These are phyloP conservation scores for Neuroscelio doddi DNA, from an alignment of 2,888 invertebrate genomes.

Conservation along the genomic window DNA sequence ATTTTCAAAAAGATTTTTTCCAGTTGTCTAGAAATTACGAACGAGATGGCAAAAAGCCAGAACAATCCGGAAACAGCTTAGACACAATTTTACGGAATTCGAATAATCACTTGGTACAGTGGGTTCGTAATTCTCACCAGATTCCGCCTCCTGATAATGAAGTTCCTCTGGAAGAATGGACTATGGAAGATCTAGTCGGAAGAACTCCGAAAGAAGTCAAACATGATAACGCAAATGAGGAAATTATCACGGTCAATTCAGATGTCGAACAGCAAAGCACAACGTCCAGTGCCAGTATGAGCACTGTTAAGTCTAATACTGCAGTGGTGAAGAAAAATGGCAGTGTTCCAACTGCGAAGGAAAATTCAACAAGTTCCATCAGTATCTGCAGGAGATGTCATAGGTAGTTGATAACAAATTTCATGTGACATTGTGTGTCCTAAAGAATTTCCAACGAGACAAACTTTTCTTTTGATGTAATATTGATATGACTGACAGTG, in stretches of 20 bases:
- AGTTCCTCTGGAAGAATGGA: slow-evolving; percentile 67
- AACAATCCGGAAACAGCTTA: slow-evolving; percentile 54
- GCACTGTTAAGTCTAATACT: slow-evolving; percentile 67
- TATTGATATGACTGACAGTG: no score
- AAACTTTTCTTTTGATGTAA: neutral
- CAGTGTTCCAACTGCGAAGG: slow-evolving; percentile 54
- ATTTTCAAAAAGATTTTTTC: slow-evolving; percentile 43
- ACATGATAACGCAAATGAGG: slow-evolving; percentile 51
- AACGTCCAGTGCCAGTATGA: slow-evolving; percentile 67
- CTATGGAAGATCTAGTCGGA: slow-evolving; percentile 65
- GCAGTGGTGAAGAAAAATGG: slow-evolving; percentile 62
- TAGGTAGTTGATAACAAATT: slow-evolving; percentile 57
- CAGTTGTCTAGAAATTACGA: slow-evolving; percentile 28
- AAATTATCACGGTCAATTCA: slow-evolving; percentile 59
- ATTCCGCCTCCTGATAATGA: slow-evolving; percentile 66
- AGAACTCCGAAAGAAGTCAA: slow-evolving; percentile 59
- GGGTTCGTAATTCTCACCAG: slow-evolving; percentile 68
- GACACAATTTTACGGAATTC: slow-evolving; percentile 52
- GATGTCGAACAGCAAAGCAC: slow-evolving; percentile 68
- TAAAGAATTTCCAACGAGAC: no score
- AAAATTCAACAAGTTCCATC: slow-evolving; percentile 67
- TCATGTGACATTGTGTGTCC: no score
- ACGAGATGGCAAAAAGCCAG: slow-evolving; percentile 46
- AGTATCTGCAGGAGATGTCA: slow-evolving; percentile 69
- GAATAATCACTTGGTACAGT: slow-evolving; percentile 65